Percentiles rank a stretch among this genome's conserved stretches.
phyloP scores from a whole-genome alignment of 2,113 vertebrate species.

The Channa argus region DNA sequence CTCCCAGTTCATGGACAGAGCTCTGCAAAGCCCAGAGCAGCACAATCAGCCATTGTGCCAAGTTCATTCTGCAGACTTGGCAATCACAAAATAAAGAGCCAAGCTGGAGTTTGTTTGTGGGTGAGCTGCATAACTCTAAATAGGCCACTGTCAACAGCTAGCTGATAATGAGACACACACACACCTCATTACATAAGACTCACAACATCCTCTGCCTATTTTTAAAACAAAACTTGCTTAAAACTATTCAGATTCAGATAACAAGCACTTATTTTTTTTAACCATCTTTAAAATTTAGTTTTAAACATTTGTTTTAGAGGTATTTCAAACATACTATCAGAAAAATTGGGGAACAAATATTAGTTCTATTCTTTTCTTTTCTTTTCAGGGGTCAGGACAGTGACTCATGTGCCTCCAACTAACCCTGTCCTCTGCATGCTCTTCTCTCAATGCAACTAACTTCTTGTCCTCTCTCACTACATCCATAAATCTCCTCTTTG shows the following conservation, averaged over 20 bases:
- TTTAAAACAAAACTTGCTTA: not conserved
- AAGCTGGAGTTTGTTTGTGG: conserved; percentile 36
- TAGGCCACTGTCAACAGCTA: conserved; percentile 31
- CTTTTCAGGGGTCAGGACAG: too few relatives aligned
- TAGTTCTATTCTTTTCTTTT: too few relatives aligned
- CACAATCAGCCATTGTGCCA: conserved; percentile 62
- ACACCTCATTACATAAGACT: conserved; percentile 38
- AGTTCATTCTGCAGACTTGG: conserved; percentile 61
- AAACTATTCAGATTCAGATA: too few relatives aligned
- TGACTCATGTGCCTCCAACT: too few relatives aligned
- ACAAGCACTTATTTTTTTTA: not conserved
- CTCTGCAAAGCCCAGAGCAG: conserved; percentile 17
- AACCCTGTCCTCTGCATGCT: too few relatives aligned
- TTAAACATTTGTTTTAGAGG: too few relatives aligned
- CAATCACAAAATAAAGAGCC: conserved; percentile 45
- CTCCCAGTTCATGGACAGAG: conserved; percentile 22
- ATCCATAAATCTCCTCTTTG: too few relatives aligned
- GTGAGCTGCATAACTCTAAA: conserved; percentile 29
- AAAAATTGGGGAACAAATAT: too few relatives aligned
- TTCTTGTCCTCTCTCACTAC: too few relatives aligned
- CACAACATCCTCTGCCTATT: not conserved
- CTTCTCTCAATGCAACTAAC: too few relatives aligned
- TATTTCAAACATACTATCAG: too few relatives aligned
- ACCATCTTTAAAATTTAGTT: too few relatives aligned
- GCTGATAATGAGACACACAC: conserved; percentile 23